Conservation (phyloP, 2,888 invertebrate genomes). For the Tachina lurida region DNA sequence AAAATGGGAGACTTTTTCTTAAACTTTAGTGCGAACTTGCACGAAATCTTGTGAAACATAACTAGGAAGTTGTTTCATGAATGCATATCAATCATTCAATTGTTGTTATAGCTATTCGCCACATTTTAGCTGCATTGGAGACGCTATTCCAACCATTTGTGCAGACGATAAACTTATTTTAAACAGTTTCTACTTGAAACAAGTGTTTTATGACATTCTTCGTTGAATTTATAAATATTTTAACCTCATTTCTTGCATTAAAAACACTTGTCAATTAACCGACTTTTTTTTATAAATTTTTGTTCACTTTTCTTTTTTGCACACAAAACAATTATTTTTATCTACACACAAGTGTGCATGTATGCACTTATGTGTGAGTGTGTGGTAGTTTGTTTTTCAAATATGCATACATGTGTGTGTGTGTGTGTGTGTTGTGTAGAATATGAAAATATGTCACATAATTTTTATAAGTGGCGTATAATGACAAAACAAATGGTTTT, state of each 20-base stretch:
- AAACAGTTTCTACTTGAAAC: too few relatives aligned
- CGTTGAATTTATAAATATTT: background rate
- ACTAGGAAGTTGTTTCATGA: too few relatives aligned
- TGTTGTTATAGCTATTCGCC: too few relatives aligned
- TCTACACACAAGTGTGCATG: background rate
- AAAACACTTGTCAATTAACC: conserved; percentile 45
- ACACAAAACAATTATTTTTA: background rate
- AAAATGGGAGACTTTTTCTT: too few relatives aligned
- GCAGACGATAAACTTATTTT: too few relatives aligned
- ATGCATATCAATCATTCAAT: too few relatives aligned
- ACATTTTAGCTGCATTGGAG: too few relatives aligned
- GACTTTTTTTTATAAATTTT: background rate
- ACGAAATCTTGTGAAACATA: too few relatives aligned
- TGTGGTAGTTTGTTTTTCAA: background rate
- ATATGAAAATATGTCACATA: conserved; percentile 47
- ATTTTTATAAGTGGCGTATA: conserved; percentile 61
- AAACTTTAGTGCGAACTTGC: too few relatives aligned
- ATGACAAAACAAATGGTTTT: conserved; percentile 70
- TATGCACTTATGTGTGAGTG: background rate
- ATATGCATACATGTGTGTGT: background rate
- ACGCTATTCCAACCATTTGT: too few relatives aligned
- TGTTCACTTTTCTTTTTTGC: background rate
- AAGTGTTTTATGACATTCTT: background rate
- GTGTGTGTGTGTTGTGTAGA: background rate
- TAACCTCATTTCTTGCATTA: background rate